Evolutionary conservation across 1,140 invertebrate species (phyloP), one percentile per base, ranked within the genome.

Genomic region (Oreohelix idahoensis): DNA sequence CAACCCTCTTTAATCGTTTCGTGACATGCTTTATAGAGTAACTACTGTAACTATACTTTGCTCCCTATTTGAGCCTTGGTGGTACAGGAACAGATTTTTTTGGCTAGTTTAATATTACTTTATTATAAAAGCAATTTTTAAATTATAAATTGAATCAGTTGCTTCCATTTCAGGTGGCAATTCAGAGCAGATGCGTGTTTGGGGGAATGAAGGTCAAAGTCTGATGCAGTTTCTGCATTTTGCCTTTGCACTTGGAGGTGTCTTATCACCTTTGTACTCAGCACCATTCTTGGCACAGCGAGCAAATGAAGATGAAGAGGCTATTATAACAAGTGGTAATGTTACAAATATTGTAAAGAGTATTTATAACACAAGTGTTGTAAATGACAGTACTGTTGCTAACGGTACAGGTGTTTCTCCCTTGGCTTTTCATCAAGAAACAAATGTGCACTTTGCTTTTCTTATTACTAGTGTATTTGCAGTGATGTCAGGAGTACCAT

Each of bases 111-210:
- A n/a, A n/a, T n/a, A n/a, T n/a, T n/a, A n/a, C n/a, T n/a, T n/a
- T n/a, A n/a, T n/a, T n/a, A n/a, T n/a, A n/a, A n/a, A n/a, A n/a
- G n/a, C n/a, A n/a, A n/a, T n/a, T n/a, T 29, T 26, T 5, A 10
- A 17, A 23, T 49, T 17, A 10, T 45, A 29, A 38, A 8, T 39
- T 45, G 38, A 38, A 45, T 45, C 5, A 8, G 15, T 45, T 45
- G 42, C 32, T 0, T 45, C 29, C 29, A 32, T 82, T 85, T 80
- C 88, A 93, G 93, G 91, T 80, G 90, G 91, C 8, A 94, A 94
- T 89, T 91, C 93, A 11, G 86, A 92, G 66, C 91, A 92, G 79
- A 81, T 94, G 38, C 86, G 92, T 71, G 85, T 93, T 10, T 94
- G 93, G 93, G 91, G 92, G 0, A 87, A 89, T 45, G 88, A 93